phyloP scores from a whole-genome alignment of 2,797 vertebrate genomes.

The Clarias platycephalus region DNA sequence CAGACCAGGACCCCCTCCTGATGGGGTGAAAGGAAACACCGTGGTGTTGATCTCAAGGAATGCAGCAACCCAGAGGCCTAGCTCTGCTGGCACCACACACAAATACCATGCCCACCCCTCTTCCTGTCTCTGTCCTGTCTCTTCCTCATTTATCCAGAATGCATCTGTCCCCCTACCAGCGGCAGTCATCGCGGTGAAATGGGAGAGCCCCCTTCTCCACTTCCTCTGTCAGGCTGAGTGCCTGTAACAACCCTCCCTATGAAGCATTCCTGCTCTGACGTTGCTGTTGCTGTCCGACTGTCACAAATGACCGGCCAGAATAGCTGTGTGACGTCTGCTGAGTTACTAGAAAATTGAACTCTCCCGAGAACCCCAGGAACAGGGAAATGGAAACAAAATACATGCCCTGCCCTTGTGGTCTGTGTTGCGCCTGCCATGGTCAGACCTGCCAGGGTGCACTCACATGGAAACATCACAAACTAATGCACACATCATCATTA shows the following conservation, averaged over 20 bases:
- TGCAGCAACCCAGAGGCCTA: constrained; percentile 73
- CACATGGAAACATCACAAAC: constrained; percentile 30
- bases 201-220: constrained; percentile 72
- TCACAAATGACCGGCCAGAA: constrained; percentile 72
- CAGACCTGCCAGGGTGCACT: constrained; percentile 36
- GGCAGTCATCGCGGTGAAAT: constrained; percentile 66
- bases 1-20: constrained; percentile 40
- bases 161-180: constrained; percentile 52
- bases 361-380: constrained; percentile 69
- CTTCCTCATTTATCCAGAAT: constrained; percentile 49
- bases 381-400: constrained; percentile 56
- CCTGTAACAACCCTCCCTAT: constrained; percentile 56
- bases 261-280: constrained; percentile 70
- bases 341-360: constrained; percentile 74
- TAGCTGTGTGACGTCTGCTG: constrained; percentile 74
- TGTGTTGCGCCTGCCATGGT: constrained; percentile 39
- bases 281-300: constrained; percentile 78
- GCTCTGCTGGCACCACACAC: constrained; percentile 78
- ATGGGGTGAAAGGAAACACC: constrained; percentile 78
- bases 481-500: constrained; percentile 18
- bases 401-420: constrained; percentile 44
- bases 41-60: constrained; percentile 79
- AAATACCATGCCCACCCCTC: constrained; percentile 70
- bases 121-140: constrained; percentile 60
- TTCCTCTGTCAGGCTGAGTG: constrained; percentile 73